Evolutionary conservation across 1,140 invertebrate species (phyloP), one percentile per base, ranked within the genome.

Genomic region (Acromyrmex heyeri): DNA sequence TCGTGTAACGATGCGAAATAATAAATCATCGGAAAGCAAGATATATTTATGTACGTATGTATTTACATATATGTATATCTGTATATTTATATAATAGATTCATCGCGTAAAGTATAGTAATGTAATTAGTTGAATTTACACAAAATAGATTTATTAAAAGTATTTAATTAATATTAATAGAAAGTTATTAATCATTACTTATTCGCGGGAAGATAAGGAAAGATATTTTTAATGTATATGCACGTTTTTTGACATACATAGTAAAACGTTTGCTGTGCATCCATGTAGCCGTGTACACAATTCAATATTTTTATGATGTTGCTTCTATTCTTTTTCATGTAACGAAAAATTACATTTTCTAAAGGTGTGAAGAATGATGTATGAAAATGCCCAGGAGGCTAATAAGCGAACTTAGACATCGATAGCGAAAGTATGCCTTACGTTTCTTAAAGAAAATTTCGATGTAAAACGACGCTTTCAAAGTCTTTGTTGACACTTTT

Each of bases 361-460:
- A 77, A 77, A 77, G 59, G 38, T 14, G n/a, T 64, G 18, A 85
- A 53, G 34, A 21, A 44, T 77, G 44, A 85, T 85, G 77, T 78
- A 77, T 85, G 82, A 85, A 85, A 78, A 85, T 75, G 34, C 44
- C 34, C 38, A 77, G 18, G 44, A 30, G 34, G 57, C 55, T 75
- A 14, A 10, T 14, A 62, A 27, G 24, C 14, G 21, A 85, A 65
- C 59, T 85, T 85, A 55, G 21, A 85, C 57, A 53, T 1, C 7
- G 21, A 21, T 21, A 85, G 82, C 82, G 82, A 85, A 85, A 85
- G 59, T 64, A 8, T 18, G 55, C 18, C 72, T 85, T 38, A 53
- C 0, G 27, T 75, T 3, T 77, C 14, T 30, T 38, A 21, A 27
- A 44, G 34, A 12, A 2, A 30, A 85, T 76, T 77, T 53, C 38